Evolutionary conservation across 2,888 invertebrate species (phyloP), one percentile per base, ranked within the genome.

Genomic region (Crioceris asparagi): DNA sequence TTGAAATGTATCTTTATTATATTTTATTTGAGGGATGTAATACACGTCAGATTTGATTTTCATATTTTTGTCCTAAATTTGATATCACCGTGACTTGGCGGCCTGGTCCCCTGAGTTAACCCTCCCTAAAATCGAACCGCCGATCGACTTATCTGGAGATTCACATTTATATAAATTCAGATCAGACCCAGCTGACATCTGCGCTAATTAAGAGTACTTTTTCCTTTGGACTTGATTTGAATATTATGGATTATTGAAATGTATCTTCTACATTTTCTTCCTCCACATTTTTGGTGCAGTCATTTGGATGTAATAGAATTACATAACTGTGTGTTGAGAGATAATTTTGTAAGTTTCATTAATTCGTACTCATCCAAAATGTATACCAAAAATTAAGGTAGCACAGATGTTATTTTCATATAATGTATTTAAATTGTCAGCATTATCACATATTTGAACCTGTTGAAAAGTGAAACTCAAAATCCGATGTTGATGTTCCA

Each of bases 21-120:
- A 54, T 52, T 47, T 54, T 51, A 54, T 54, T 56, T 55, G 53
- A 50, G 57, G 59, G 57, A 52, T 57, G 55, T 57, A 54, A 48
- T 49, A 46, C 52, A 56, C 46, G 53, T 57, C 56, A 59, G 56
- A 62, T 62, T 62, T 61, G 60, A 62, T 62, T 62, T 56, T 55
- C 48, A 56, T 55, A 55, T 55, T 60, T 62, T 33, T 60, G 59
- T 57, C 60, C 58, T 61, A 59, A 59, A 36, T 62, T 63, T 64
- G 64, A 64, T 65, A 64, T 65, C 62, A 64, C 64, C 64, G 63
- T 64, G 64, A 63, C 61, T 60, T 61, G 62, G 64, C 65, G 67
- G 65, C 66, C 66, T 67, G 67, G 66, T 67, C 67, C 66, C 66
- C 66, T 66, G 65, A 65, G 64, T 64, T 62, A 61, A 64, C 64